Evolutionary conservation across 2,888 invertebrate genomes (phyloP), one percentile per base, ranked within the genome.

Genomic region (Melanargia galathea): DNA sequence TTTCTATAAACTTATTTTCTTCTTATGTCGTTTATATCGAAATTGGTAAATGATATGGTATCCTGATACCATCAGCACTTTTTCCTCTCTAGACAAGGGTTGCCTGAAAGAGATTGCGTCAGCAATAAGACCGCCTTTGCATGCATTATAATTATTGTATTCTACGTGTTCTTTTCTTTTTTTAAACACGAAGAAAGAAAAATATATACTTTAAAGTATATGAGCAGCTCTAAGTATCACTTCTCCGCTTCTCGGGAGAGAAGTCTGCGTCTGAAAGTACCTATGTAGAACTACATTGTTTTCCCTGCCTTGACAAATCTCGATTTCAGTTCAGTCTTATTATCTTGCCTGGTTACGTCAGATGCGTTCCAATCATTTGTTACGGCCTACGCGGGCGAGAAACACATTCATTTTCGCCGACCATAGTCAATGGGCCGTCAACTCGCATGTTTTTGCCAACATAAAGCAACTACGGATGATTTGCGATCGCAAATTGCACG

Each of bases 381-480:
- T 55, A 43, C 56, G 56, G 11, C 56, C 56, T 18, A 56, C 56
- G 43, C 56, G 30, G 26, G 40, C 56, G 30, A 2, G 26, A 18
- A 55, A 43, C 33, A 55, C 40, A 55, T 55, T 55, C 40, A 45
- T 45, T 30, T 56, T 56, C 40, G 45, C 56, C 45, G 26, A 18
- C 33, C 18, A 43, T 6, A 56, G 30, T 56, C 56, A 56, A 56
- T 56, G 56, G 56, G 43, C 56, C 56, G 56, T 45, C 43, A 56
- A 18, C 56, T 43, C 30, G 18, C 26, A 30, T 43, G 56, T 56
- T 56, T 56, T 56, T 56, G 56, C 56, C 56, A 56, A 45, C 56
- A 56, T 56, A 45, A 45, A 63, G 49, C 20, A 38, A 60, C 48
- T 60, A 58, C 54, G 57, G 61, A 45, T 43, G 59, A 62, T 62